Base-by-base conservation (phyloP, 2,888 invertebrate genomes). In the Cremastinae sp. region DNA sequence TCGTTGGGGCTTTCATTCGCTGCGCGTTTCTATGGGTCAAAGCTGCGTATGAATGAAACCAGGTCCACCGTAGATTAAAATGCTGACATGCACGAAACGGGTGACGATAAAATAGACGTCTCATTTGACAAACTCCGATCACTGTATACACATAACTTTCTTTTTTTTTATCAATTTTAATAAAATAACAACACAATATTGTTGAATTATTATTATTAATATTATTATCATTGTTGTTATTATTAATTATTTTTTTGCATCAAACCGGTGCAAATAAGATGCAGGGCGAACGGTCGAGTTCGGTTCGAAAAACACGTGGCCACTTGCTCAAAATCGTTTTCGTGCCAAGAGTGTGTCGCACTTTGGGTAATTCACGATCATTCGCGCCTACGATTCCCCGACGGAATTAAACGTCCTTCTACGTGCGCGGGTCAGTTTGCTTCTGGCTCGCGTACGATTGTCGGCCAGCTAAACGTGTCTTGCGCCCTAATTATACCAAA, bases 371-470 rank as follows among this genome's bases (percentile, higher is more conserved):
- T 70, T 74, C 65, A 73, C 76, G 70, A 70, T 66, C 66, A 53
- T 76, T 64, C 68, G 72, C 75, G 72, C 76, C 68, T 72, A 64
- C 66, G 51, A 53, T 47, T 38, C 64, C 47, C 34, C 47, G 73
- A 74, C 70, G 47, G 28, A 77, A 77, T 77, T 77, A 77, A 77
- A 77, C 76, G 76, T 65, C 76, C 76, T 77, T 74, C 69, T 28
- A 47, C 7, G 54, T 53, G 41, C 41, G 16, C 53, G 16, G 73
- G 64, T 64, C 59, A 73, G 59, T 72, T 53, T 59, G 47, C 38
- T 7, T 58, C 38, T 36, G 38, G 28, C 16, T 58, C 45, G 20
- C 9, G 8, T 28, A n/a, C 12, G 28, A 64, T 22, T 22, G 14
- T 16, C 16, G 43, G 28, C 5, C 2, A n/a, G 9, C 20, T 3